Evolutionary conservation across 2,888 invertebrate genomes (phyloP), one percentile per base, ranked within the genome.

Genomic region (Cephus rjabovi): DNA sequence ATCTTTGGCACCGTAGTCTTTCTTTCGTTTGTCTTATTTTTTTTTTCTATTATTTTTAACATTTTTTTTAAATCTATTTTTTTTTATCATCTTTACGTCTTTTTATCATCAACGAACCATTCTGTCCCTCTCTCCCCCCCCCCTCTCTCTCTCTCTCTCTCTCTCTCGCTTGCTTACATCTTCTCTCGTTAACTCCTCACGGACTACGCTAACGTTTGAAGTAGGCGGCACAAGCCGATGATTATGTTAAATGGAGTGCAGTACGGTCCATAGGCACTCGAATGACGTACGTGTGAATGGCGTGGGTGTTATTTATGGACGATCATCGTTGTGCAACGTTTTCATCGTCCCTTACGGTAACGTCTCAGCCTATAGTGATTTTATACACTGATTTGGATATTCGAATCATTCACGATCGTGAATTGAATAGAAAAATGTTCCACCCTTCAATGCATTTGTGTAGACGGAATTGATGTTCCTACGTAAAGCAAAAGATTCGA

Each of bases 211-310:
- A 75, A 77, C 79, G 76, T 71, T 76, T 75, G 78, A 76, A 76
- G 80, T 80, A 78, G 80, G 81, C 80, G 81, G 79, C 78, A 75
- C 79, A 73, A 76, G 69, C 77, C 76, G 80, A 81, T 81, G 80
- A 81, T 81, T 81, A 79, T 80, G 81, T 81, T 81, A 80, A 81
- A 80, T 77, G 79, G 79, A 76, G 74, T 79, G 56, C 77, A 69
- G 69, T 68, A 33, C 12, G 3, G 56, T 23, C 56, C 56, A 30
- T 30, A 56, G 56, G 9, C 56, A 56, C 23, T 56, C 56, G 56
- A 56, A 56, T 56, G 56, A 56, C 56, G 56, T 56, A 56, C 56
- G 56, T 56, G 56, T 56, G 56, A 56, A 56, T 56, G 56, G 23
- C 56, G 56, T 56, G 56, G 56, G 56, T 23, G 56, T 56, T 56